Conservation (phyloP, 92 coral and sea anemone genomes). For the Zoanthus solanderi region DNA sequence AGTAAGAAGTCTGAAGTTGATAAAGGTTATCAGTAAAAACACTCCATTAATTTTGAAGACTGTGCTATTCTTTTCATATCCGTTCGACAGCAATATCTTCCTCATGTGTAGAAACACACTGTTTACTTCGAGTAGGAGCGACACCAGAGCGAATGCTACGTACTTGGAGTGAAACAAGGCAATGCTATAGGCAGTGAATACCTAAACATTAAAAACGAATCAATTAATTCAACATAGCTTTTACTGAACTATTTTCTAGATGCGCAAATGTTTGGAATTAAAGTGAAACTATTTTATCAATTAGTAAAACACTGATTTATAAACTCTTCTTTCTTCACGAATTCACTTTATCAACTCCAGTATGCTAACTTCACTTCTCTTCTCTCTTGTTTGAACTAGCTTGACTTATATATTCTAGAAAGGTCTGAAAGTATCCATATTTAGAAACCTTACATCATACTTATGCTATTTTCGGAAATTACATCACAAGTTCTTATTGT, state of each 20-base stretch:
- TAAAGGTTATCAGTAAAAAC: constrained; percentile 31
- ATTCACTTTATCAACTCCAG: no score
- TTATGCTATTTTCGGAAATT: no score
- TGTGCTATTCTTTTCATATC: constrained; percentile 38
- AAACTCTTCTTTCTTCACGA: no score
- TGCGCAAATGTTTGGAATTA: no score
- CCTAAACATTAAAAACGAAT: neutral
- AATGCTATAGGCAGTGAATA: constrained; percentile 12
- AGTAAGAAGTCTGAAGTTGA: constrained; percentile 42
- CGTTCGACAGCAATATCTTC: constrained; percentile 40
- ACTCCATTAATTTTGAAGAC: constrained; percentile 40
- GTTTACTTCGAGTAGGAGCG: constrained; percentile 41
- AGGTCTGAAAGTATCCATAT: no score
- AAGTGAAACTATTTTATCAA: no score
- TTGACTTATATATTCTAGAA: no score
- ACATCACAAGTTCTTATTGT: no score
- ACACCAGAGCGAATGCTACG: constrained; percentile 32
- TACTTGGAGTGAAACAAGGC: constrained; percentile 38
- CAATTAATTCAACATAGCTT: neutral
- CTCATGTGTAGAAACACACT: constrained; percentile 42
- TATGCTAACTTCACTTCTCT: no score
- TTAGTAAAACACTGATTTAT: no score
- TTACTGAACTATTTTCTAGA: neutral
- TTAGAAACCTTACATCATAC: no score
- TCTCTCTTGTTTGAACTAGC: no score